Evolutionary conservation across 2,888 invertebrate genomes (phyloP), one percentile per base, ranked within the genome.

Genomic region (Eilema griseolum): DNA sequence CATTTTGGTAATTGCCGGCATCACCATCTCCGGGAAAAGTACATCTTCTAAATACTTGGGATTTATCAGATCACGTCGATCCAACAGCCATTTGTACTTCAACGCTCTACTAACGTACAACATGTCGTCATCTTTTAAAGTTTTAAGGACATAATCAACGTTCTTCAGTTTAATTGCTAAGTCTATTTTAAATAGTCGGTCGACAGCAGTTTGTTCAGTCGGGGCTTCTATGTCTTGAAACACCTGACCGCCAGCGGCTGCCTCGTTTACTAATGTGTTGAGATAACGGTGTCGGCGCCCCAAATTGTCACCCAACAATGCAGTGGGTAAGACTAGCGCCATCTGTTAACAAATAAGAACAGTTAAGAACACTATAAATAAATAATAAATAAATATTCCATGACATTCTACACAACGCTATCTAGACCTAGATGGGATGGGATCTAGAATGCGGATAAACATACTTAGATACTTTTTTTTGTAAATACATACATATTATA

Each of bases 181-280:
- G 23, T 92, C 88, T 66, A 93, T 92, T 83, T 92, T 92, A 64
- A 90, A 91, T 20, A 93, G 77, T 69, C 87, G 83, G 72, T 92
- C 92, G 14, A 92, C 67, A 10, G 87, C 77, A 16, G 87, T 79
- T n/a, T 66, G 41, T 78, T 92, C 92, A 0, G 85, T 78, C 2
- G 81, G 41, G 24, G 73, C 26, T n/a, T 76, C 73, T 11, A 89
- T 37, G 41, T 78, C 76, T 16, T 76, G 69, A 37, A 79, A 71
- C 0, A 71, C 41, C 23, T 66, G 66, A 37, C 33, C 37, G 33
- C 33, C 61, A n/a, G 69, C 26, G 46, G 66, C 68, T 41, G 84
- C 76, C 16, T 85, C 72, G 8, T 77, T 73, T 3, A 93, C 89
- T 41, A 89, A 67, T 1, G 73, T 52, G 74, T 92, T 93, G 2